These are phyloP conservation scores for Elysia chlorotica DNA, from an alignment of 1,140 invertebrate genomes.

Conservation along the genomic window DNA sequence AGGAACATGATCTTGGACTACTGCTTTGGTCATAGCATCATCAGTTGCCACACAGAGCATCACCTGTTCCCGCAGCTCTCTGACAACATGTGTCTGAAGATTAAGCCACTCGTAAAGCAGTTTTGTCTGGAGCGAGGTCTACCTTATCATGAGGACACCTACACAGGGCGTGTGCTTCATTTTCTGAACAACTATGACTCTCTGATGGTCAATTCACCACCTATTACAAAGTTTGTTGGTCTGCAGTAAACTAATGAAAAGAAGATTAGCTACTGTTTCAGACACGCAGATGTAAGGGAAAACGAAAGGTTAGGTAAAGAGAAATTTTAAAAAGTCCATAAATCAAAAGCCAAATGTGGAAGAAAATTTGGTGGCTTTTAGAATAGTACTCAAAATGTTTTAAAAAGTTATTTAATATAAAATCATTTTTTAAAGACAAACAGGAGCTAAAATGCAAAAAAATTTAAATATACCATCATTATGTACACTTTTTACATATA, in stretches of 20 bases:
- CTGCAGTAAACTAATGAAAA: slow-evolving; percentile 51
- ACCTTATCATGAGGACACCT: slow-evolving; percentile 51
- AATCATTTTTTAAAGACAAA: no score
- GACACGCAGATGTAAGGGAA: no score
- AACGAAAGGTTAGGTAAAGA: no score
- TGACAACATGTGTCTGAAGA: slow-evolving; percentile 55
- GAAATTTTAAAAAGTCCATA: no score
- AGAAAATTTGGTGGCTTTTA: no score
- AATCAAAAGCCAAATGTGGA: no score
- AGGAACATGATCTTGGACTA: slow-evolving; percentile 45
- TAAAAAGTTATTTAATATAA: no score
- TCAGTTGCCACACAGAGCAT: slow-evolving; percentile 54
- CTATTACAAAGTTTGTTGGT: slow-evolving; percentile 55
- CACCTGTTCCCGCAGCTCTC: slow-evolving; percentile 53
- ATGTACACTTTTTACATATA: no score
- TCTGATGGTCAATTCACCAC: slow-evolving; percentile 54
- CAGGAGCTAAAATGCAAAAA: no score
- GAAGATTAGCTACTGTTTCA: no score
- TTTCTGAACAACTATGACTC: slow-evolving; percentile 49
- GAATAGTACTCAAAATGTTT: no score
- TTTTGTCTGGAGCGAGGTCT: slow-evolving; percentile 42
- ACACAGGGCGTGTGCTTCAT: slow-evolving; percentile 34
- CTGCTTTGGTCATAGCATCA: slow-evolving; percentile 48
- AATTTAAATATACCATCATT: no score
- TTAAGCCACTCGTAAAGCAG: slow-evolving; percentile 48